Conservation (phyloP, 2,797 vertebrate species). For the Pogoniulus pusillus region DNA sequence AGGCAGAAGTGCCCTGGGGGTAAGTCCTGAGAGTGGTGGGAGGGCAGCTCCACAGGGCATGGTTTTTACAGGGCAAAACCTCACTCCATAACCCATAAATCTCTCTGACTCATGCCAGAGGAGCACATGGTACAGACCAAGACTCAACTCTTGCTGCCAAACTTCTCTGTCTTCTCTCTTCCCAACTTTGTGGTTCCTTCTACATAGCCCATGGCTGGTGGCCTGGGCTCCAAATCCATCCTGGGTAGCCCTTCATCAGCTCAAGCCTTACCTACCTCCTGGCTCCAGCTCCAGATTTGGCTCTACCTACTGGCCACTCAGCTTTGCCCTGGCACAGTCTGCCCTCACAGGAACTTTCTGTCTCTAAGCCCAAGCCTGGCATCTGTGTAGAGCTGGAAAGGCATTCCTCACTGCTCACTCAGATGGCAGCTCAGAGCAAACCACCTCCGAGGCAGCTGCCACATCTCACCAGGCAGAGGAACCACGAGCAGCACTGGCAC, state of each 20-base stretch:
- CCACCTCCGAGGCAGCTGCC: background rate
- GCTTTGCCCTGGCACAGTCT: background rate
- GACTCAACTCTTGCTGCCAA: background rate
- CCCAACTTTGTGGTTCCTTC: background rate
- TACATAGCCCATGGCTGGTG: background rate
- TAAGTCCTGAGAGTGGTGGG: background rate
- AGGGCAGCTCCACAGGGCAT: background rate
- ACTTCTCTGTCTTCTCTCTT: background rate
- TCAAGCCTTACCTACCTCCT: background rate
- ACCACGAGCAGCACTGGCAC: background rate
- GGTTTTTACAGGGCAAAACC: background rate
- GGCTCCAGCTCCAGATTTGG: background rate
- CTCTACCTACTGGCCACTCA: background rate
- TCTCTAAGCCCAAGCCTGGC: background rate
- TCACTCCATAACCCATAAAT: background rate
- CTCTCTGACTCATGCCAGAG: background rate
- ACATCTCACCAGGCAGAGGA: background rate
- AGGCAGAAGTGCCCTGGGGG: background rate
- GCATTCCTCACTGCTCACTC: background rate
- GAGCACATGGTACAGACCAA: background rate
- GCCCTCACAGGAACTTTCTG: background rate
- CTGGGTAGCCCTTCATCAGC: background rate
- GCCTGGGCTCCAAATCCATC: background rate
- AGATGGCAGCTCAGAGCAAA: background rate
- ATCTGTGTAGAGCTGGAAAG: background rate